Conservation (phyloP, 2,113 vertebrate genomes). For the Aptenodytes forsteri region DNA sequence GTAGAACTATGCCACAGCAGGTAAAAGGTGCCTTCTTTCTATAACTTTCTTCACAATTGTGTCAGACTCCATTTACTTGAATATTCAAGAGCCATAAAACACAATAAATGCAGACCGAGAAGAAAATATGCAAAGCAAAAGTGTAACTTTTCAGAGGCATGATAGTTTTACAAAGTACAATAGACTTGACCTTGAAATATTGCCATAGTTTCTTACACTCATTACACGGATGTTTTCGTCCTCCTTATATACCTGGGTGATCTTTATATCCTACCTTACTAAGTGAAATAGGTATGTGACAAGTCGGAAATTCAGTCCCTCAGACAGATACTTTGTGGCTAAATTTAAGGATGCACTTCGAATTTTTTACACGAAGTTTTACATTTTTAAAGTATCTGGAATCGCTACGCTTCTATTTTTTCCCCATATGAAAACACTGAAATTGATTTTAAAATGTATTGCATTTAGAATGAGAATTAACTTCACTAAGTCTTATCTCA, state of each 20-base stretch:
- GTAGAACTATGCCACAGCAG: neutral
- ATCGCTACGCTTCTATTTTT: neutral
- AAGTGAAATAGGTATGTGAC: neutral
- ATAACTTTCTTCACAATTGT: neutral
- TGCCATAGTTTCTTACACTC: neutral
- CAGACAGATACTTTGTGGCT: neutral
- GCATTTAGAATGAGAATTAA: slow-evolving; percentile 16
- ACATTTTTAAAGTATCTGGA: neutral
- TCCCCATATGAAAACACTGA: neutral
- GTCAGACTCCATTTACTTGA: neutral
- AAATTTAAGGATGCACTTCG: neutral
- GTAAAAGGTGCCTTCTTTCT: neutral
- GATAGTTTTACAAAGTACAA: neutral
- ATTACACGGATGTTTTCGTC: neutral
- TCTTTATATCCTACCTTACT: neutral
- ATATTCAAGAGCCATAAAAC: neutral
- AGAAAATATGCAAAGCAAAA: neutral
- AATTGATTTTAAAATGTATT: neutral
- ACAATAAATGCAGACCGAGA: neutral
- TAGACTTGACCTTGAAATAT: neutral
- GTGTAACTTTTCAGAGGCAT: neutral
- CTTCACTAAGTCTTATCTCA: neutral
- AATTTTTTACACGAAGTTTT: neutral
- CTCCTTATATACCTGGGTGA: neutral
- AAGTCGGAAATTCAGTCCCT: neutral